Evolutionary conservation across 2,888 invertebrate genomes (phyloP).

Genomic region (Catocala sponsa): DNA sequence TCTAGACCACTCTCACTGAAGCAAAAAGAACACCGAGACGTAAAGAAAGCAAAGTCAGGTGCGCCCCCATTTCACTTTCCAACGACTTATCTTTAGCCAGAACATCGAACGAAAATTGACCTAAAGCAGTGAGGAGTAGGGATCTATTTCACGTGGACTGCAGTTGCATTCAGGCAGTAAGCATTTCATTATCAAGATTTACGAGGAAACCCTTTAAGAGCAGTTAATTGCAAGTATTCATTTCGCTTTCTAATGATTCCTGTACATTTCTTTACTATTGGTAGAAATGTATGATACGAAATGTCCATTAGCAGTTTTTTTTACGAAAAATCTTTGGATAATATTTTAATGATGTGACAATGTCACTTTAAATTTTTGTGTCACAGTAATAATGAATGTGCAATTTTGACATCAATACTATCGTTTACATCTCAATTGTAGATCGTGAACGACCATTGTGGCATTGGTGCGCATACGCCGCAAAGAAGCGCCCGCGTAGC

Average conservation of each 20-base stretch:
- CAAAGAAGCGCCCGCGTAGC: conserved; percentile 57
- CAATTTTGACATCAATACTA: conserved; percentile 49
- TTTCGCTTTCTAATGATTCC: conserved; percentile 75
- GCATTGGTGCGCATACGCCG: conserved; percentile 57
- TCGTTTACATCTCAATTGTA: conserved; percentile 66
- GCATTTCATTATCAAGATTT: conserved; percentile 83
- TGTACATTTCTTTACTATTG: conserved; percentile 52
- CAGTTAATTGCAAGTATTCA: conserved; percentile 77
- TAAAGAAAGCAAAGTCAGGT: conserved; percentile 87
- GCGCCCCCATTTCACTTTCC: conserved; percentile 87
- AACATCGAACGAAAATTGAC: conserved; percentile 61
- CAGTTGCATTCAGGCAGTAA: conserved; percentile 59
- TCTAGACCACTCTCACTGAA: conserved; percentile 87
- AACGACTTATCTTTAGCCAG: conserved; percentile 73
- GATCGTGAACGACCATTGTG: conserved; percentile 69
- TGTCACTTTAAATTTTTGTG: conserved; percentile 27
- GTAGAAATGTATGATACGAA: conserved; percentile 15
- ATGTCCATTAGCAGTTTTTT: conserved; percentile 17
- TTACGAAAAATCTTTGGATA: conserved; percentile 2
- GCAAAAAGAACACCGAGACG: conserved; percentile 84
- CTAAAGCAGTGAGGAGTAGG: conserved; percentile 52
- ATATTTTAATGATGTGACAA: conserved; percentile 15
- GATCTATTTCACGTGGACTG: conserved; percentile 43
- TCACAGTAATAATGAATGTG: conserved; percentile 26
- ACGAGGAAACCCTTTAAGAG: conserved; percentile 82